A percentile compares a stretch with the other conserved stretches of the same genome.
Conservation (phyloP, 2,797 vertebrate species). For the Dallia pectoralis region DNA sequence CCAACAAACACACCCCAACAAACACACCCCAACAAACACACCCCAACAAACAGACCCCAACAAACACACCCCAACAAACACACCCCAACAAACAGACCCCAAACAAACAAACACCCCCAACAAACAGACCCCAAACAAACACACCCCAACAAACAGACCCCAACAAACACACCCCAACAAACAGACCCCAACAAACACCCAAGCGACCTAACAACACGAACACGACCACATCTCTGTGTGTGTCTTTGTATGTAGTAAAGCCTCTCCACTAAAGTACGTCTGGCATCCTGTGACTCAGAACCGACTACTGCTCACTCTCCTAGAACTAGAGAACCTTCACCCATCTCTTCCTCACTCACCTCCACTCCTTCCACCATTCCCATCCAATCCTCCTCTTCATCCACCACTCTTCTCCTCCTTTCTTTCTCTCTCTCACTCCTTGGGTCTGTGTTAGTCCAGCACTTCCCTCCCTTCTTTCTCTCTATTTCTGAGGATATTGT, state of each 20-base stretch:
- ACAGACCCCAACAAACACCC: no score
- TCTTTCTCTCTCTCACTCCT: not conserved
- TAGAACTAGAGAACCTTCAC: constrained; percentile 2
- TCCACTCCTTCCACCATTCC: not conserved
- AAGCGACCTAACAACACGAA: no score
- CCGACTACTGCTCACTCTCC: constrained; percentile 12
- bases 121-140: no score
- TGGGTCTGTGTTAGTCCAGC: not conserved
- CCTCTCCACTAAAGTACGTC: constrained; percentile 22
- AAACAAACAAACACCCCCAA: no score
- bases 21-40: no score
- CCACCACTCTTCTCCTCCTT: not conserved
- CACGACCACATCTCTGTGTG: no score
- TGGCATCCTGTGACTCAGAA: constrained; percentile 13
- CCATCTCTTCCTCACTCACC: constrained; percentile 9
- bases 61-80: no score
- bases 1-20: no score
- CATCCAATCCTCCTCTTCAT: not conserved
- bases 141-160: no score
- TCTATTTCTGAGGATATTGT: not conserved
- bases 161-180: no score
- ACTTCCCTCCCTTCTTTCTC: constrained; percentile 1
- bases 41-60: no score
- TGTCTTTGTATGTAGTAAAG: constrained; percentile 13
- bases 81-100: no score